Base-by-base conservation (phyloP, 2,797 vertebrate species). In the Cynodonichthys magdalenae region DNA sequence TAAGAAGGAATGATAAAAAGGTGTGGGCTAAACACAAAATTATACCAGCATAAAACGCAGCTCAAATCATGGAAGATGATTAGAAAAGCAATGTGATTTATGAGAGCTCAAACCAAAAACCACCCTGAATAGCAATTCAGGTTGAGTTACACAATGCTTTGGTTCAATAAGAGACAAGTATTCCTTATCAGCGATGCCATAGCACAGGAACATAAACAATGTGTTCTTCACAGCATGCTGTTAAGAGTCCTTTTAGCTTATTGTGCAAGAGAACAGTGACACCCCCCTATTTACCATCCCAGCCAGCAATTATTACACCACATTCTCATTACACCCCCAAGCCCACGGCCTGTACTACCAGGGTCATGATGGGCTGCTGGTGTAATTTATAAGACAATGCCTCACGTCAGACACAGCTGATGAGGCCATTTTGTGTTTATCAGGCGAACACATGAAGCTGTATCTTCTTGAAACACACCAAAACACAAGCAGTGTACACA, bases 191-290 rank as follows among this genome's bases (percentile, higher is more conserved):
- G 75, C 36, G 62, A 67, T 78, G 82, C 84, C 77, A 86, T 56
- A 77, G 59, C 67, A 74, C 69, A 81, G 64, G 36, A 71, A 53
- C 53, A 80, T 60, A 85, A 68, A 91, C 88, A 90, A 78, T 85
- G 70, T 52, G 51, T 69, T 74, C 66, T 69, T 69, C 50, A 80
- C 76, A 73, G 67, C 80, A 72, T 4, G 34, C 75, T 77, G 75
- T 65, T 81, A 66, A 89, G 88, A 80, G 72, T 63, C 71, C 75
- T 68, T 48, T 65, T 66, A 74, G 76, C 77, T 81, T 72, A 88
- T 88, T 90, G 92, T 90, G 82, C 76, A 83, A 75, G 55, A 66
- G 59, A 82, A 90, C 81, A 90, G 74, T 83, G 85, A 81, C 82
- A 24, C 77, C 76, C 78, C 76, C 78, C 75, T 82, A 88, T 90